These are phyloP conservation scores for Diadumene lineata DNA, from an alignment of 92 coral and sea anemone species.

Conservation along the genomic window DNA sequence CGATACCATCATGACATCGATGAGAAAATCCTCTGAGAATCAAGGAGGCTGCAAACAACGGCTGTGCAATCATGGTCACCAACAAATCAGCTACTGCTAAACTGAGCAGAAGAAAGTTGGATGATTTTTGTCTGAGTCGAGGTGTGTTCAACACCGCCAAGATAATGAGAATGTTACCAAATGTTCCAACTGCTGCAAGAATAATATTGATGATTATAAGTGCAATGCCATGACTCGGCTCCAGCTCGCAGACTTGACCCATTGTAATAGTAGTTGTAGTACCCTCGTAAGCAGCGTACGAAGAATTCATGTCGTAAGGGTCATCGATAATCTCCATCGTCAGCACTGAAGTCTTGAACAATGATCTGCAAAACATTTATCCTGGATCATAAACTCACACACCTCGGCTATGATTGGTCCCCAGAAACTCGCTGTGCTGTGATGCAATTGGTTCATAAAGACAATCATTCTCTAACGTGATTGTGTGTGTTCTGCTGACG, in stretches of 20 bases:
- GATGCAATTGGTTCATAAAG: too few species aligned
- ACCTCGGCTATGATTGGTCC: too few species aligned
- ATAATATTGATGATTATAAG: not conserved
- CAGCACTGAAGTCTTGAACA: too few species aligned
- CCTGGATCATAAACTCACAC: too few species aligned
- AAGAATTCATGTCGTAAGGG: not conserved
- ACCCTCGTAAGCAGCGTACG: not conserved
- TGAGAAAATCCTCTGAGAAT: not conserved
- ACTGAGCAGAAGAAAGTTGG: conserved; percentile 7
- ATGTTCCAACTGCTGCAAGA: not conserved
- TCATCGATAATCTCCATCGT: too few species aligned
- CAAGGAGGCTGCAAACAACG: not conserved
- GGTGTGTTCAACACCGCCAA: conserved; percentile 1
- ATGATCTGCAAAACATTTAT: too few species aligned
- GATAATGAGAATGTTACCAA: not conserved
- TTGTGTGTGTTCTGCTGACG: too few species aligned
- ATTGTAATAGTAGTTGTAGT: not conserved
- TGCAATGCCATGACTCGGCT: not conserved
- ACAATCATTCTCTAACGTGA: too few species aligned
- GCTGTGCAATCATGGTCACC: conserved; percentile 5
- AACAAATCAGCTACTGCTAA: conserved; percentile 7
- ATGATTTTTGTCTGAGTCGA: not conserved
- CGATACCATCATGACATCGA: not conserved
- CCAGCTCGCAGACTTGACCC: not conserved
- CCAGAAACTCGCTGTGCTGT: too few species aligned